Evolutionary conservation across 2,888 invertebrate species (phyloP).

Genomic region (Actias luna): DNA sequence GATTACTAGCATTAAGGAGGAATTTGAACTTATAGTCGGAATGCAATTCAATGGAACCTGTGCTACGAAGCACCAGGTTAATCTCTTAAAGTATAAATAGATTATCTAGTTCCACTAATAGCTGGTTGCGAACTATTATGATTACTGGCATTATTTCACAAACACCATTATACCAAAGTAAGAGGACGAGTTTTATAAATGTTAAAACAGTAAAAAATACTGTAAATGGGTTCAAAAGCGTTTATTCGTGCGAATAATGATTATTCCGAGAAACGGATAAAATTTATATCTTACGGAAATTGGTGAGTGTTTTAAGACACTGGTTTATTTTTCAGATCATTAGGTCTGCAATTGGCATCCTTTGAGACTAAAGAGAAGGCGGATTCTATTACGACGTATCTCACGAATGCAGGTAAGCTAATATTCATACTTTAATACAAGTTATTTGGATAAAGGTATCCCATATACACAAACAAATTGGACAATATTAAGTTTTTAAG

Average conservation of each 20-base stretch:
- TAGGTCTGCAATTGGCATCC: slow-evolving; percentile 91
- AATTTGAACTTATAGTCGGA: slow-evolving; percentile 65
- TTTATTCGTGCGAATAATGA: not conserved
- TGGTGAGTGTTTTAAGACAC: not conserved
- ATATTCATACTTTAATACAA: not conserved
- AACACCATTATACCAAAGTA: not conserved
- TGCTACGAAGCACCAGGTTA: slow-evolving; percentile 47
- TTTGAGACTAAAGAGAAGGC: slow-evolving; percentile 94
- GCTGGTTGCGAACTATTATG: slow-evolving; percentile 61
- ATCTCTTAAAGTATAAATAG: slow-evolving; percentile 9
- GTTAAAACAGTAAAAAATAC: not conserved
- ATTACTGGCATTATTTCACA: slow-evolving; percentile 61
- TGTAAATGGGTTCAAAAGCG: not conserved
- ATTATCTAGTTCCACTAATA: slow-evolving; percentile 17
- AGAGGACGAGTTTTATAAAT: not conserved
- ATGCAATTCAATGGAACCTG: slow-evolving; percentile 58
- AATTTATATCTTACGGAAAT: not conserved
- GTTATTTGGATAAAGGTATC: not conserved
- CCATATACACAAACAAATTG: not conserved
- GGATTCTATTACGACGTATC: slow-evolving; percentile 90
- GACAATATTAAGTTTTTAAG: too few relatives aligned
- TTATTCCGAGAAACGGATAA: slow-evolving; percentile 4
- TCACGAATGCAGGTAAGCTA: slow-evolving; percentile 87
- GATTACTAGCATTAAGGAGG: slow-evolving; percentile 59
- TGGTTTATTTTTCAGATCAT: slow-evolving; percentile 79